Evolutionary conservation across 2,113 vertebrate species (phyloP), one percentile per base, ranked within the genome.

Genomic region (Falcunculus frontatus): DNA sequence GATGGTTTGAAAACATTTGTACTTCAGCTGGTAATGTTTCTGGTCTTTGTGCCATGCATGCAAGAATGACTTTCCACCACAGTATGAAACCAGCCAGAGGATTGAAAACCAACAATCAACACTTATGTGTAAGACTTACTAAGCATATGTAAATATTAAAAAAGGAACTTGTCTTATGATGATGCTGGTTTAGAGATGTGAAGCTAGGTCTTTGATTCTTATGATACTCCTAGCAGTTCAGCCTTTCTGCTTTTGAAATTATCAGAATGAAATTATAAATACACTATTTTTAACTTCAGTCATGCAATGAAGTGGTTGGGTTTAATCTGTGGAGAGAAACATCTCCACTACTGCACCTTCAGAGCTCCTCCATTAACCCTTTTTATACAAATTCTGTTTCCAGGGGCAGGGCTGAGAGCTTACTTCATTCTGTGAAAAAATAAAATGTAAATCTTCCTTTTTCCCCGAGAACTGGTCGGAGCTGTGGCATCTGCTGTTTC

Each of bases 121-220:
- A 7, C 2, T 7, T 2, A 0, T 0, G 1, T 30, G 6, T 13
- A 19, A 25, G 14, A n/a, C 3, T 1, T 63, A 42, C 15, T 53
- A 50, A n/a, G 32, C 14, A 5, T 30, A 7, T 46, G 15, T 56
- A 26, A 20, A 26, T 23, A 25, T 7, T 39, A 3, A 47, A 44
- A 65, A 75, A 50, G 10, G 6, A 37, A 14, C 6, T 19, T 18
- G 7, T 33, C 11, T 21, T 41, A 16, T 2, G 8, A 29, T 33
- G 1, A 0, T 16, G 46, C 4, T 59, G 4, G 1, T 33, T 65
- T 65, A 19, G 11, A 39, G 33, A 21, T 9, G 22, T 32, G 13
- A 67, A n/a, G 30, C 35, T 20, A 15, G 35, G 32, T 27, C 15
- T 33, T 6, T 41, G 55, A 19, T 32, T 56, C 10, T 55, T 39